Evolutionary conservation across 1,140 invertebrate genomes (phyloP), one percentile per base, ranked within the genome.

Genomic region (Nymphalis io): DNA sequence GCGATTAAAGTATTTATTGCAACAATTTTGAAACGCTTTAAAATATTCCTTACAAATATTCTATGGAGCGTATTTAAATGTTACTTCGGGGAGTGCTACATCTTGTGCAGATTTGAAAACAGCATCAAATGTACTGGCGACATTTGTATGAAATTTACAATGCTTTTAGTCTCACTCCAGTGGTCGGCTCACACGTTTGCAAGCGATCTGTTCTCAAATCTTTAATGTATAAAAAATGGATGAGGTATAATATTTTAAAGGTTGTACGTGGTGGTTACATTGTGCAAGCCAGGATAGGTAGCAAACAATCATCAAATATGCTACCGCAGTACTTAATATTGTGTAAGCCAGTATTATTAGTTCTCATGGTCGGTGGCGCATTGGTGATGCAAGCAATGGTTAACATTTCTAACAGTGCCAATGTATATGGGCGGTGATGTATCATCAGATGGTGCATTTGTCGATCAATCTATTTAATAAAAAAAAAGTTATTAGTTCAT

Each of bases 141-240:
- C 75, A 68, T 79, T 84, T 76, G 76, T 75, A 78, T 71, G 64
- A 80, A 89, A 88, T 90, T 90, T 90, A 90, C 82, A 88, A 87
- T 84, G 88, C 88, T 90, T 88, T 90, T 90, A 90, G 88, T 82
- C 78, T 79, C 85, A 82, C 84, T 73, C 79, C 84, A 81, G 67
- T 83, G 85, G 76, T 68, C 77, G 68, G 42, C 71, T 80, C 82
- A 79, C 85, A 84, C 83, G 80, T 85, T 81, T 72, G 76, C 65
- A 53, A 79, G 70, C 76, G 78, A 86, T 86, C 76, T 79, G 74
- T 80, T 83, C 73, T 68, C 57, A 21, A 6, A 60, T 3, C 48
- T 38, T 5, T 10, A 48, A 68, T n/a, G 65, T 38, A 59, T n/a
- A n/a, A 68, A 72, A 58, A 38, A 53, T 73, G 42, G 78, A 81